Conservation (phyloP, 2,113 vertebrate genomes). For the Myotis lucifugus region DNA sequence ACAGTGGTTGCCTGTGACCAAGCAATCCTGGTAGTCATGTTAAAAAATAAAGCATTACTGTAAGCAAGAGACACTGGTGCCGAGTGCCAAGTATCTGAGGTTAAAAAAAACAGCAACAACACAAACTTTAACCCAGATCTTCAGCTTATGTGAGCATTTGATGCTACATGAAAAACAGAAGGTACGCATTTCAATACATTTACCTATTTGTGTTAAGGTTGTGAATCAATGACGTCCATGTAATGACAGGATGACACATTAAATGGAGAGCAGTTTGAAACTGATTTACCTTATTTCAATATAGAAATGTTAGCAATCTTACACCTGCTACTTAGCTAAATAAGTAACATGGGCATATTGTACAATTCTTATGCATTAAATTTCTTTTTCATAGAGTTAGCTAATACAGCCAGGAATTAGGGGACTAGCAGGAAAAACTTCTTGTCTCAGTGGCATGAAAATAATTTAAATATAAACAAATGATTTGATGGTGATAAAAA, state of each 20-base stretch:
- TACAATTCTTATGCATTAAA: not conserved
- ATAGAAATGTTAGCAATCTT: slow-evolving; percentile 2
- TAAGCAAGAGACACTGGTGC: slow-evolving; percentile 77
- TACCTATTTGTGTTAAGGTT: not conserved
- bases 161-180: slow-evolving; percentile 37
- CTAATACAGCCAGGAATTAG: not conserved
- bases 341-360: not conserved
- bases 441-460: not conserved
- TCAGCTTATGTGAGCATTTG: slow-evolving; percentile 66
- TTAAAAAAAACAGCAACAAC: slow-evolving; percentile 43
- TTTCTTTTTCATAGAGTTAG: not conserved
- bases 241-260: not conserved
- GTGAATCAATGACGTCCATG: not conserved
- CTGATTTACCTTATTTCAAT: not conserved
- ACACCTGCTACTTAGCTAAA: not conserved
- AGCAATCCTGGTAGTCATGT: slow-evolving; percentile 80
- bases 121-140: slow-evolving; percentile 79
- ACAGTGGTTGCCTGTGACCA: slow-evolving; percentile 84
- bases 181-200: slow-evolving; percentile 25
- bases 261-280: not conserved
- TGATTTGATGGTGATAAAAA: not conserved
- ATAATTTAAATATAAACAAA: slow-evolving; percentile 25
- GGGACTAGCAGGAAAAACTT: not conserved
- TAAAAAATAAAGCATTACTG: slow-evolving; percentile 84
- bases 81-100: slow-evolving; percentile 79